Evolutionary conservation across 1,140 invertebrate species (phyloP).

Genomic region (Eubasilissa regina): DNA sequence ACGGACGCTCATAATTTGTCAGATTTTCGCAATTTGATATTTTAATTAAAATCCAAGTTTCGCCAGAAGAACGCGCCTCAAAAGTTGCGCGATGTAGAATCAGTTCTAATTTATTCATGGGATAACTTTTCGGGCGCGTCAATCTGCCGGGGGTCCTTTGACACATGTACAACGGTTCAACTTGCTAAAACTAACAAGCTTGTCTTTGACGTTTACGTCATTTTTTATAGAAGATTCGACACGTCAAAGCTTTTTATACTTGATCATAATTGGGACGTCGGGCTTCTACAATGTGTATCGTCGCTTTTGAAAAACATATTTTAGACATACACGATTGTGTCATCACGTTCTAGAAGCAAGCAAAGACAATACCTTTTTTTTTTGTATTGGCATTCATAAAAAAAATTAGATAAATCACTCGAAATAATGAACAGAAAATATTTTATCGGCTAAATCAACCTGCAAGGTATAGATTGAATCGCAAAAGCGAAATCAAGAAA

Average conservation of each 20-base stretch:
- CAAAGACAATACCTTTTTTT: too few relatives aligned
- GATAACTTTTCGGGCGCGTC: conserved; percentile 21
- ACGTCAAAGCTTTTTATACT: conserved; percentile 17
- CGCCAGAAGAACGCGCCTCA: background rate
- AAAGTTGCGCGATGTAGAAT: conserved; percentile 4
- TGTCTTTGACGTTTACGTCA: conserved; percentile 31
- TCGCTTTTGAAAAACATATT: too few relatives aligned
- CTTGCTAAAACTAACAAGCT: conserved; percentile 24
- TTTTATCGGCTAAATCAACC: too few relatives aligned
- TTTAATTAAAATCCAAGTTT: conserved; percentile 22
- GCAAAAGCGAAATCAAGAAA: too few relatives aligned
- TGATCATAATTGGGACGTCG: background rate
- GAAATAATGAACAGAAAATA: too few relatives aligned
- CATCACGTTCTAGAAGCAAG: too few relatives aligned
- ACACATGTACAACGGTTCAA: conserved; percentile 22
- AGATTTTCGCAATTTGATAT: conserved; percentile 10
- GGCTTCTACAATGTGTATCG: too few relatives aligned
- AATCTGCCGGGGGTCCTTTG: conserved; percentile 17
- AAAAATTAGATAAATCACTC: too few relatives aligned
- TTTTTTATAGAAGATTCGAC: conserved; percentile 14
- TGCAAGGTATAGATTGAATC: too few relatives aligned
- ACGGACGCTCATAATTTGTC: conserved; percentile 17
- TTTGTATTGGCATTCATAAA: too few relatives aligned
- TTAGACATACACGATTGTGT: too few relatives aligned
- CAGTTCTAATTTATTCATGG: conserved; percentile 26